phyloP scores from a whole-genome alignment of 2,797 vertebrate genomes.

The Prunella strophiata region DNA sequence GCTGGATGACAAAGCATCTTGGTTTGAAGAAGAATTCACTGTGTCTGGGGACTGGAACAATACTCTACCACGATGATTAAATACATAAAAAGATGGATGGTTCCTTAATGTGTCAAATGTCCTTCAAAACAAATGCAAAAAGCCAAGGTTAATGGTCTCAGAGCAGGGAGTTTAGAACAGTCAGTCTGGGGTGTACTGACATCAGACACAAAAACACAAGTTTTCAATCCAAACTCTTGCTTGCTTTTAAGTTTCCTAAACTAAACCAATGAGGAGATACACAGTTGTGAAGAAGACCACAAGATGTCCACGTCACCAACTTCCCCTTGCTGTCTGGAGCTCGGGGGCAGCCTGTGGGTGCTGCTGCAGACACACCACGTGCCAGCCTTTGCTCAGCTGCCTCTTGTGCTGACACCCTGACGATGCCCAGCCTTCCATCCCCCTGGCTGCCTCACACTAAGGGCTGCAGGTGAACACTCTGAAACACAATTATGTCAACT shows the following conservation, averaged over 20 bases:
- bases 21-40: slow-evolving; percentile 80
- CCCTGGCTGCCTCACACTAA: not conserved
- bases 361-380: fast-evolving
- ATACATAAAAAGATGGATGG: slow-evolving; percentile 97
- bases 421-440: not conserved
- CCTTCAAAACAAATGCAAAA: slow-evolving; percentile 77
- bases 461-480: not conserved
- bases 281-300: not conserved
- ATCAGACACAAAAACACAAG: not conserved
- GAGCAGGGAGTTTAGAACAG: not conserved
- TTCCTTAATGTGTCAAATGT: slow-evolving; percentile 98
- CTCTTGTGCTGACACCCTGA: not conserved
- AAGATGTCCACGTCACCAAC: not conserved
- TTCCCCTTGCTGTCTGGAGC: not conserved
- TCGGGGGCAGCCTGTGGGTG: not conserved
- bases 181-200: not conserved
- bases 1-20: slow-evolving; percentile 87
- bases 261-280: not conserved
- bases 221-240: not conserved
- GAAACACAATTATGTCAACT: not conserved
- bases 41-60: slow-evolving; percentile 87
- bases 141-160: slow-evolving; percentile 32
- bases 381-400: not conserved
- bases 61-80: slow-evolving; percentile 95
- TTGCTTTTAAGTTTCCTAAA: not conserved